Evolutionary conservation across 2,797 vertebrate genomes (phyloP).

Genomic region (Heterohyrax brucei): DNA sequence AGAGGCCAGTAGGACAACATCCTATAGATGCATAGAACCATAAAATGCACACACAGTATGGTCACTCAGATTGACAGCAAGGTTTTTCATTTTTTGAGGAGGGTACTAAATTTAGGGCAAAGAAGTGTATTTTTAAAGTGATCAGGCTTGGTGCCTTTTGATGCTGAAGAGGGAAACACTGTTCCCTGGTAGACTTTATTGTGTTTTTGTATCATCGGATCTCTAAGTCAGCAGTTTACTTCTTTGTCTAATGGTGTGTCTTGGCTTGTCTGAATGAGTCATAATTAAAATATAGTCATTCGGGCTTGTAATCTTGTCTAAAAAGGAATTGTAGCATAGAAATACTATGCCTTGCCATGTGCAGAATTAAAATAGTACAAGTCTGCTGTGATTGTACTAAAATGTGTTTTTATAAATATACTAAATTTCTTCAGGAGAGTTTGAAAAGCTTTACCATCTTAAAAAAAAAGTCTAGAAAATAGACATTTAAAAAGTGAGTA

Average conservation of each 20-base stretch:
- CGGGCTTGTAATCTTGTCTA: constrained; percentile 84
- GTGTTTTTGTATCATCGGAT: constrained; percentile 80
- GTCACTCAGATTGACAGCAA: not conserved
- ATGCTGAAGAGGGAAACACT: constrained; percentile 61
- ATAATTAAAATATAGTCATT: constrained; percentile 87
- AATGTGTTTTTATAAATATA: constrained; percentile 41
- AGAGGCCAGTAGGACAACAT: too few species aligned
- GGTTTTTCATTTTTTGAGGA: not conserved
- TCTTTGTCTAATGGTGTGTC: constrained; percentile 83
- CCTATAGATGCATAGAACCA: too few species aligned
- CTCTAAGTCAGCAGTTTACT: constrained; percentile 87
- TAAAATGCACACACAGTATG: too few species aligned
- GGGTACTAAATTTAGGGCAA: not conserved
- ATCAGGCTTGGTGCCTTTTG: constrained; percentile 58
- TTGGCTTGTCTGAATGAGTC: constrained; percentile 89
- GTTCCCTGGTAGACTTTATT: constrained; percentile 83
- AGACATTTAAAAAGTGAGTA: constrained; percentile 27
- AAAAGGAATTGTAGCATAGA: constrained; percentile 83
- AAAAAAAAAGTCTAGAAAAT: constrained; percentile 8
- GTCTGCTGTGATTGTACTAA: not conserved
- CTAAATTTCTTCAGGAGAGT: not conserved
- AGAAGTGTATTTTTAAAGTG: constrained; percentile 58
- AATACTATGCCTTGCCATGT: constrained; percentile 25
- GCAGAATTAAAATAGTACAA: constrained; percentile 13
- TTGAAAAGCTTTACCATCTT: constrained; percentile 22